These are phyloP conservation scores for Phaenicophaeus curvirostris DNA, from an alignment of 2,797 vertebrate species.

Conservation along the genomic window DNA sequence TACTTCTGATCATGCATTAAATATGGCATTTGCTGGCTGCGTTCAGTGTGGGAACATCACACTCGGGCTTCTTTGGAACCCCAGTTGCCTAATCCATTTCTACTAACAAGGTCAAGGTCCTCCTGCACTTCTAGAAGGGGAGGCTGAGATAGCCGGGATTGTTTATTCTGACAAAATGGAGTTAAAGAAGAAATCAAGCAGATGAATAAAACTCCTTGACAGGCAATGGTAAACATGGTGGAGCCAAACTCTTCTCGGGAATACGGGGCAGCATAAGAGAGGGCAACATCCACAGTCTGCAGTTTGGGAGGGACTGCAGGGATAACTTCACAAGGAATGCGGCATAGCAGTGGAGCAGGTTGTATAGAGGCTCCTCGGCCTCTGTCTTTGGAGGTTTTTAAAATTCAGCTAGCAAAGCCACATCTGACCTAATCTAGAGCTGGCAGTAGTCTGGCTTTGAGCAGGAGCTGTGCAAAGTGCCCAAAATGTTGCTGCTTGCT, in stretches of 20 bases:
- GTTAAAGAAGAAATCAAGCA: background rate
- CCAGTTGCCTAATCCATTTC: background rate
- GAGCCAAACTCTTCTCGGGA: background rate
- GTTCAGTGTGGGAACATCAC: background rate
- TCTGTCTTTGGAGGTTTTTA: background rate
- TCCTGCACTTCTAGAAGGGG: background rate
- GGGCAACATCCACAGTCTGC: background rate
- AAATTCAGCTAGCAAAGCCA: background rate
- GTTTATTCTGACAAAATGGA: background rate
- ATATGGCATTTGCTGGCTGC: background rate
- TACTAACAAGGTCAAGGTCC: background rate
- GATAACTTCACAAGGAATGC: background rate
- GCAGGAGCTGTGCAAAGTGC: background rate
- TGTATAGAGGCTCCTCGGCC: background rate
- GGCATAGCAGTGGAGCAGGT: background rate
- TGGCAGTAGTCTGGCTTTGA: background rate
- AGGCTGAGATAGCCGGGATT: background rate
- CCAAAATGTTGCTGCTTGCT: background rate
- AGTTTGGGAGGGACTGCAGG: background rate
- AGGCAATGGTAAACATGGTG: background rate
- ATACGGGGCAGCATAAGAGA: background rate
- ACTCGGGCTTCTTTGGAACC: background rate
- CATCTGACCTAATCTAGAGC: background rate
- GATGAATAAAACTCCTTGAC: background rate
- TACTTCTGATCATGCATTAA: background rate